Evolutionary conservation across 1,140 invertebrate genomes (phyloP), one percentile per base, ranked within the genome.

Genomic region (Heliconius hewitsoni): DNA sequence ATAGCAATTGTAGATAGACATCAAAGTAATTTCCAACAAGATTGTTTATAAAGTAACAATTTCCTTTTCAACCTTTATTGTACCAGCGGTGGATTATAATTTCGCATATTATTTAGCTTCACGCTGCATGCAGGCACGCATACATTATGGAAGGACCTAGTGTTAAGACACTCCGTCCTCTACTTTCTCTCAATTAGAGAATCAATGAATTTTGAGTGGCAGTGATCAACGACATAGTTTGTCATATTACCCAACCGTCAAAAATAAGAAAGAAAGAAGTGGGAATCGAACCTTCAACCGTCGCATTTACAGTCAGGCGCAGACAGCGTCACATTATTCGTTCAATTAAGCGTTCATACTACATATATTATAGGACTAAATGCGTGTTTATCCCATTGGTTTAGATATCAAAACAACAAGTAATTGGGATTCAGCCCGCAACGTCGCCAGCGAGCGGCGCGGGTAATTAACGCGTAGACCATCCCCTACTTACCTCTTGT

Each of bases 381-480:
- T 19, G 42, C 8, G n/a, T 23, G 11, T 60, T 11, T 23, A n/a
- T 60, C 55, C 55, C 13, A 27, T n/a, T 60, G 23, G 9, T 18
- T 6, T 30, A n/a, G 60, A 11, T 66, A 66, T 66, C 23, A 13
- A 30, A 66, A 30, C 27, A 66, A 27, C 23, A 66, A 66, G 27
- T 66, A 66, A 66, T 66, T 66, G 11, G 13, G 27, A 66, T 66
- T 27, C 60, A 8, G 4, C 60, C 60, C 60, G n/a, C 60, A 16
- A 27, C 27, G 60, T 27, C 27, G 60, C 9, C 9, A 66, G 27
- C 60, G 11, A 66, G 60, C 13, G 18, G 60, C 23, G 60, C 27
- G 60, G 60, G 60, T 66, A 30, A 66, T 66, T 66, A 66, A 66
- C 60, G 60, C 60, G 60, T 30, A 66, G 60, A 66, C 60, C 60